phyloP scores from a whole-genome alignment of 2,113 vertebrate species.

The Euleptes europaea region DNA sequence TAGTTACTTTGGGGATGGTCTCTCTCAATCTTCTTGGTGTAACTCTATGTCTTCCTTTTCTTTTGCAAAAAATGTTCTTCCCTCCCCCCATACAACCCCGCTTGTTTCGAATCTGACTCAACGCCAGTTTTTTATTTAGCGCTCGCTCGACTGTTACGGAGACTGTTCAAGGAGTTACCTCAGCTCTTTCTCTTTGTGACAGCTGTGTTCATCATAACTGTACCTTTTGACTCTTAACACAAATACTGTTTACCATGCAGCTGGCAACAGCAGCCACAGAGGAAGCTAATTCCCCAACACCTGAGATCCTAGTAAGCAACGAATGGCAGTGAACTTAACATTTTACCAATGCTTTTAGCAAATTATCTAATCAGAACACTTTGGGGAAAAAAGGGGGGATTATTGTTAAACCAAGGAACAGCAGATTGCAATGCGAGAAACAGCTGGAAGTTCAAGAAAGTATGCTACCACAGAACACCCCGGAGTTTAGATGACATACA shows the following conservation, averaged over 20 bases:
- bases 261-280: conserved; percentile 22
- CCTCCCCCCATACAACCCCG: conserved; percentile 29
- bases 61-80: neutral
- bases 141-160: conserved; percentile 39
- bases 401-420: conserved; percentile 36
- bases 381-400: conserved; percentile 41
- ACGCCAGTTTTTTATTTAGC: conserved; percentile 48
- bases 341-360: conserved; percentile 56
- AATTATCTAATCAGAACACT: conserved; percentile 55
- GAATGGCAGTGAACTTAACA: conserved; percentile 45
- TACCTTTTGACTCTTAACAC: conserved; percentile 56
- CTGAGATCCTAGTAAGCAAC: conserved; percentile 40
- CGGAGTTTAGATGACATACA: conserved; percentile 47
- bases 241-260: conserved; percentile 55
- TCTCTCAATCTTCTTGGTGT: neutral
- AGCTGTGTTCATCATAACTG: conserved; percentile 28
- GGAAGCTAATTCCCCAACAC: conserved; percentile 51
- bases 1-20: neutral
- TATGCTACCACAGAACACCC: conserved; percentile 26
- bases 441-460: conserved; percentile 46
- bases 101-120: conserved; percentile 62
- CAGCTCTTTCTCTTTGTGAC: conserved; percentile 29
- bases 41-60: neutral
- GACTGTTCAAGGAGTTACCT: conserved; percentile 57
- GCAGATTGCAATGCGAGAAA: conserved; percentile 35